A percentile compares a stretch with the other conserved stretches of the same genome.
Conservation (phyloP, 2,797 vertebrate species). For the Hylomyscus alleni region DNA sequence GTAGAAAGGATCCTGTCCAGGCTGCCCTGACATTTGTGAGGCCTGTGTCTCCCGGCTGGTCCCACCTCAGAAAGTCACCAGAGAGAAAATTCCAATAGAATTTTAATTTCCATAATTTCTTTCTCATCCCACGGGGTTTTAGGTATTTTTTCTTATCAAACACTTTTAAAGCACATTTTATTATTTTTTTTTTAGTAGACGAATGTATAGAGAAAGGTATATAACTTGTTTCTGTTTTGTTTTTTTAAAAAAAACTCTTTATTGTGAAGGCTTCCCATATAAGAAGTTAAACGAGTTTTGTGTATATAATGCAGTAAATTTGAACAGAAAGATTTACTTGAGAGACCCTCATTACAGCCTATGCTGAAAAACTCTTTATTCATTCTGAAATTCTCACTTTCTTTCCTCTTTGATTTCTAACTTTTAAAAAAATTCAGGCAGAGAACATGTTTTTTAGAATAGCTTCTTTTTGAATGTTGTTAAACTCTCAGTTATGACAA, state of each 20-base stretch:
- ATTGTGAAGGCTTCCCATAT: not conserved
- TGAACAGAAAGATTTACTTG: not conserved
- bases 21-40: no score
- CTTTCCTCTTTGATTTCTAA: conserved; percentile 47
- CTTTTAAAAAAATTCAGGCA: not conserved
- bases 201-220: not conserved
- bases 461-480: conserved; percentile 29
- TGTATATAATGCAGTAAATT: not conserved
- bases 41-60: no score
- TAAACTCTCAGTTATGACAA: conserved; percentile 56
- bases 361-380: not conserved
- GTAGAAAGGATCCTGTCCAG: no score
- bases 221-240: not conserved
- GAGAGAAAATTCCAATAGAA: no score
- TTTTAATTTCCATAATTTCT: no score
- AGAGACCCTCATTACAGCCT: not conserved
- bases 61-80: no score
- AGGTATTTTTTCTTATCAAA: no score
- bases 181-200: not conserved
- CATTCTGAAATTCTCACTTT: not conserved
- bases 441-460: conserved; percentile 1
- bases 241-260: not conserved
- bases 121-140: no score
- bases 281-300: not conserved
- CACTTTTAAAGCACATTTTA: no score